Percentiles rank a stretch among this genome's conserved stretches.
Evolutionary conservation across 2,888 invertebrate genomes (phyloP).

Genomic region (Sphaerophoria rueppellii): DNA sequence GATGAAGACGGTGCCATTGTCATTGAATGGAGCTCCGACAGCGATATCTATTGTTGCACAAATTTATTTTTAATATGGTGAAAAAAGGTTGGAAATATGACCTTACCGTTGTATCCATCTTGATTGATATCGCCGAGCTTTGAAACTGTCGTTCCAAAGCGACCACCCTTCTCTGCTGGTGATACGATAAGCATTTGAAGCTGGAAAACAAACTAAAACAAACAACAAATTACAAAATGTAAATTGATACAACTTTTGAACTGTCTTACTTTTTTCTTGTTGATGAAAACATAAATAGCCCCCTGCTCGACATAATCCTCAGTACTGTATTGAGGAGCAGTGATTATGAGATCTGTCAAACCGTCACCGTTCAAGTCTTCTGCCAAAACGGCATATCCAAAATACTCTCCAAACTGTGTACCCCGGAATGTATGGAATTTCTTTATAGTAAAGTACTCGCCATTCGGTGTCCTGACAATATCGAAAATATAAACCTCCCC

Average conservation of each 20-base stretch:
- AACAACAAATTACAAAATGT: not conserved
- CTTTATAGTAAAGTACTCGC: slow-evolving; percentile 75
- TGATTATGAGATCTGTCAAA: slow-evolving; percentile 85
- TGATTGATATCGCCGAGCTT: slow-evolving; percentile 86
- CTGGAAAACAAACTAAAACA: slow-evolving; percentile 79
- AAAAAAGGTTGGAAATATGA: no score
- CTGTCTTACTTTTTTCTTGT: slow-evolving; percentile 80
- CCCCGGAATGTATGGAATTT: slow-evolving; percentile 81
- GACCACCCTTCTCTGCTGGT: slow-evolving; percentile 77
- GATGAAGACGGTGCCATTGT: slow-evolving; percentile 85
- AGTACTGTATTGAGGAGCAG: slow-evolving; percentile 83
- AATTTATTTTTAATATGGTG: no score
- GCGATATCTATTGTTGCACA: slow-evolving; percentile 83
- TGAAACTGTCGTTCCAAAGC: slow-evolving; percentile 80
- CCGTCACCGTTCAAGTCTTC: slow-evolving; percentile 86
- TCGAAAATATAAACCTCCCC: slow-evolving; percentile 82
- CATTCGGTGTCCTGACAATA: slow-evolving; percentile 68
- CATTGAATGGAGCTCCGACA: slow-evolving; percentile 87
- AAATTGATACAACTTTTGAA: not conserved
- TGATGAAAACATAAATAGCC: slow-evolving; percentile 81
- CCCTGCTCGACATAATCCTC: slow-evolving; percentile 81
- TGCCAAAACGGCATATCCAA: slow-evolving; percentile 85
- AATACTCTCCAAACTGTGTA: slow-evolving; percentile 85
- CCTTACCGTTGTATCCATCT: slow-evolving; percentile 85
- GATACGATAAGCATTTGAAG: slow-evolving; percentile 77